Evolutionary conservation across 2,888 invertebrate species (phyloP).

Genomic region (Drosophila testacea): DNA sequence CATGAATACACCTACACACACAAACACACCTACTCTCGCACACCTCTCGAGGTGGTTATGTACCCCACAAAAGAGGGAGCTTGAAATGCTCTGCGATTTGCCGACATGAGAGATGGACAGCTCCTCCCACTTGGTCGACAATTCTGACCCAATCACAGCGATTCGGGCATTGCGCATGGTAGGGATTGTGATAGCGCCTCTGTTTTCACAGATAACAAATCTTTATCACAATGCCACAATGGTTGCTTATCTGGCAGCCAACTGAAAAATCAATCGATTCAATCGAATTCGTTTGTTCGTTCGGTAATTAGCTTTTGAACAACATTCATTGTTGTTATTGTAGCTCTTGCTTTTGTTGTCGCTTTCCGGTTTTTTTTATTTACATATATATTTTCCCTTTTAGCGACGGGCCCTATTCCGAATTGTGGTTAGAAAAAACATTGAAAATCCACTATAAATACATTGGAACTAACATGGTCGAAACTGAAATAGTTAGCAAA

Average conservation of each 20-base stretch:
- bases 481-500: conserved; percentile 16
- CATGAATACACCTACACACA: conserved; percentile 25
- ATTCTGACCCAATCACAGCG: conserved; percentile 72
- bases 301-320: conserved; percentile 80
- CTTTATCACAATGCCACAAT: conserved; percentile 73
- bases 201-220: conserved; percentile 84
- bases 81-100: conserved; percentile 49
- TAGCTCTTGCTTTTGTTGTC: conserved; percentile 24
- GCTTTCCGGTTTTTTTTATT: conserved; percentile 29
- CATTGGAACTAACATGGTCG: conserved; percentile 16
- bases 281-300: conserved; percentile 70
- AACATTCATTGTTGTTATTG: conserved; percentile 46
- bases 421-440: conserved; percentile 50
- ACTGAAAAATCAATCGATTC: conserved; percentile 77
- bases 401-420: conserved; percentile 2
- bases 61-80: background rate
- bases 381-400: conserved; percentile 9
- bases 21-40: background rate
- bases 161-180: conserved; percentile 74
- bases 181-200: conserved; percentile 70
- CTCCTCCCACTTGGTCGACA: conserved; percentile 68
- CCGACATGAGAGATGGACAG: conserved; percentile 45
- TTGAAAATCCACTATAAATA: conserved; percentile 39
- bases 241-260: conserved; percentile 71
- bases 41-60: background rate